Percentiles rank a stretch among this genome's conserved stretches.
phyloP scores from a whole-genome alignment of 2,797 vertebrate species.

The Diplodus puntazzo region DNA sequence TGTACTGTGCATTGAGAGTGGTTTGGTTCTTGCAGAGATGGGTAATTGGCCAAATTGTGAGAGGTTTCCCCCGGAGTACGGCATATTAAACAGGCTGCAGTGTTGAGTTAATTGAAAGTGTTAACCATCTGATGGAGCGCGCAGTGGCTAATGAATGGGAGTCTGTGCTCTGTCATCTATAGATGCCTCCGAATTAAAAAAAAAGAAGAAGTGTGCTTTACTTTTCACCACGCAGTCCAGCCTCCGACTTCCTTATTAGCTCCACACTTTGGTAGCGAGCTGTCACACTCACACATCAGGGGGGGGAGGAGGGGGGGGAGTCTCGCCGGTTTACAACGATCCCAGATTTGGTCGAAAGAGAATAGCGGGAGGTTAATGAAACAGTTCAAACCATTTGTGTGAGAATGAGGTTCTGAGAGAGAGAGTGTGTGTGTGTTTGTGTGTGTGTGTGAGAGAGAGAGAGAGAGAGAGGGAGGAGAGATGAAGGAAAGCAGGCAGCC shows the following conservation, averaged over 20 bases:
- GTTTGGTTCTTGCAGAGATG: constrained; percentile 54
- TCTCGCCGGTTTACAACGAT: constrained; percentile 52
- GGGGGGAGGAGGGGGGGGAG: constrained; percentile 54
- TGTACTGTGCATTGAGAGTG: constrained; percentile 57
- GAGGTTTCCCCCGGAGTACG: constrained; percentile 53
- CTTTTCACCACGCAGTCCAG: constrained; percentile 14
- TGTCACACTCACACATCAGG: constrained; percentile 55
- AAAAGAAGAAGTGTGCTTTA: constrained; percentile 25
- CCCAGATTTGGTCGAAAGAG: constrained; percentile 61
- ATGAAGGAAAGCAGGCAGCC: constrained; percentile 38
- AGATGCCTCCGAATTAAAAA: constrained; percentile 33
- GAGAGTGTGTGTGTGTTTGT: constrained; percentile 20
- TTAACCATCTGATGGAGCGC: constrained; percentile 73
- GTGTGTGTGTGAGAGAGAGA: constrained; percentile 26
- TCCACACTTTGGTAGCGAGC: constrained; percentile 41
- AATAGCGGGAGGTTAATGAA: constrained; percentile 77
- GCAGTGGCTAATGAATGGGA: constrained; percentile 60
- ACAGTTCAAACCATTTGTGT: constrained; percentile 60
- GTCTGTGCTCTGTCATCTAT: constrained; percentile 42
- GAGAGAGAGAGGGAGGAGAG: constrained; percentile 14
- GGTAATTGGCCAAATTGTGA: constrained; percentile 79
- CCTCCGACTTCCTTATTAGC: constrained; percentile 17
- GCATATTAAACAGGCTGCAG: constrained; percentile 65
- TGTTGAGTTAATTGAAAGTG: constrained; percentile 73
- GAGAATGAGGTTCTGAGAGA: constrained; percentile 11